These are phyloP conservation scores for Chorisops tibialis DNA, from an alignment of 2,888 invertebrate genomes.

Conservation along the genomic window DNA sequence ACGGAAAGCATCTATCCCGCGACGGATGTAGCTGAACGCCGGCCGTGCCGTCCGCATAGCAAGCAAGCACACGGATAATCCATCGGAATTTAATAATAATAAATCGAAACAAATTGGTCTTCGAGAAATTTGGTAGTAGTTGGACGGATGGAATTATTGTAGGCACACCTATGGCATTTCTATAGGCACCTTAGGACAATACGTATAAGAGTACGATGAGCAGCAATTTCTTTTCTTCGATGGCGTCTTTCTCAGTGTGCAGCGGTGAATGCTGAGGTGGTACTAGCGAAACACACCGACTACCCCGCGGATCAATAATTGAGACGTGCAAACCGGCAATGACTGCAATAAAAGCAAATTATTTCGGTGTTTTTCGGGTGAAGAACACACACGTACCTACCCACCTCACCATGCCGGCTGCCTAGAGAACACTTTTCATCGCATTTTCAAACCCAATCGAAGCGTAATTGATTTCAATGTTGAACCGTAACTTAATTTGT, in stretches of 20 bases:
- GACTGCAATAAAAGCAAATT: background rate
- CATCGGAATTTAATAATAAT: slow-evolving; percentile 14
- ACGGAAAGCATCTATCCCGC: background rate
- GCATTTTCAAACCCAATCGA: slow-evolving; percentile 4
- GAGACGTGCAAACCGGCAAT: slow-evolving; percentile 6
- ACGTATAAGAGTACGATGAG: too few species aligned
- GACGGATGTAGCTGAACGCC: too few species aligned
- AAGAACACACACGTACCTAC: background rate
- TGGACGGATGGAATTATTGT: background rate
- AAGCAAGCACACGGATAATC: background rate
- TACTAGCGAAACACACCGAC: background rate
- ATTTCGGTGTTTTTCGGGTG: background rate
- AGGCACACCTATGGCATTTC: background rate
- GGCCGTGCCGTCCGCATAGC: too few species aligned
- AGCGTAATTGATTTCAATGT: slow-evolving; percentile 14
- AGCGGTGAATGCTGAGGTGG: too few species aligned
- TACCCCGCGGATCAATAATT: background rate
- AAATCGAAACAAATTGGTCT: slow-evolving; percentile 17
- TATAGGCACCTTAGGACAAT: too few species aligned
- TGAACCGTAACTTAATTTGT: slow-evolving; percentile 13
- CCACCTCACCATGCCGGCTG: background rate
- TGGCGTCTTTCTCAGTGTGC: background rate
- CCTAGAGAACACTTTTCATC: background rate
- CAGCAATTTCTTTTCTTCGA: too few species aligned
- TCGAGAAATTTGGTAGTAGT: background rate